These are phyloP conservation scores for Halictus rubicundus DNA, from an alignment of 1,140 invertebrate species.

Conservation along the genomic window DNA sequence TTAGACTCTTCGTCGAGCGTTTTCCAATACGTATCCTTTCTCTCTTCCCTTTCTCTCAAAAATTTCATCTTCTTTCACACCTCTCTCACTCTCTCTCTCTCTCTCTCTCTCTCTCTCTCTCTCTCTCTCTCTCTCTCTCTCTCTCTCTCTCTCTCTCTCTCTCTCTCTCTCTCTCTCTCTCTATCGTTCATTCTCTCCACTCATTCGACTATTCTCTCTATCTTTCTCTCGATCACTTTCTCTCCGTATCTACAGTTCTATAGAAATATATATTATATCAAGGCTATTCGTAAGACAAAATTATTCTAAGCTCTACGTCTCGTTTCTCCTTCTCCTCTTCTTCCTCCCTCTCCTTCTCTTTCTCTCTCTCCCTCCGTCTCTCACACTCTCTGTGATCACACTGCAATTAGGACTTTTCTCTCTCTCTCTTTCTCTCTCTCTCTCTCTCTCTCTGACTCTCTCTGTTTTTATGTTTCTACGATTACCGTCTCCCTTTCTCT, in stretches of 20 bases:
- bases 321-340: slow-evolving; percentile 23
- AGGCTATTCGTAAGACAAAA: slow-evolving; percentile 18
- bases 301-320: slow-evolving; percentile 22
- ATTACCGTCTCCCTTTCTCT: slow-evolving; percentile 12
- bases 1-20: slow-evolving; percentile 46
- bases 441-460: slow-evolving; percentile 18
- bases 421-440: slow-evolving; percentile 16
- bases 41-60: slow-evolving; percentile 25
- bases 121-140: background rate
- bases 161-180: slow-evolving; percentile 1
- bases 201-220: slow-evolving; percentile 3
- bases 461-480: background rate
- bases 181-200: background rate
- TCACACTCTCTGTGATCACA: slow-evolving; percentile 14
- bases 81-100: slow-evolving; percentile 17
- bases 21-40: background rate
- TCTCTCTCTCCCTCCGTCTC: slow-evolving; percentile 12
- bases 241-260: slow-evolving; percentile 50
- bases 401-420: background rate
- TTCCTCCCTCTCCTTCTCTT: too few relatives aligned
- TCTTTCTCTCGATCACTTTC: slow-evolving; percentile 26
- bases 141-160: slow-evolving; percentile 40
- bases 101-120: slow-evolving; percentile 40
- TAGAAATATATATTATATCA: background rate
- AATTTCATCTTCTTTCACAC: slow-evolving; percentile 9